Conservation (phyloP, 2,888 invertebrate genomes). For the Aleiodes alternator region DNA sequence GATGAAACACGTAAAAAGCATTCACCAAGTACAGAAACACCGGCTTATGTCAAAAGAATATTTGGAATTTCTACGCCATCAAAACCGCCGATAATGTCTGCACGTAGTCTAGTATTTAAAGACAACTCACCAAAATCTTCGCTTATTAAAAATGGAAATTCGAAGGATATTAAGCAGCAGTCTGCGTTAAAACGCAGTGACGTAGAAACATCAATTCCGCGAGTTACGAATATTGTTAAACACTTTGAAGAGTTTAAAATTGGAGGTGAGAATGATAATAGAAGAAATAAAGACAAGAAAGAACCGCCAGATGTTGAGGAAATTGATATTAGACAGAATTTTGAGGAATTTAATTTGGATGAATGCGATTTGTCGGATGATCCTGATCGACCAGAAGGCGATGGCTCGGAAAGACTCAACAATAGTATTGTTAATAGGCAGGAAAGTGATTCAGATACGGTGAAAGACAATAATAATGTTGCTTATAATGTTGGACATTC, state of each 20-base stretch:
- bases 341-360: slow-evolving; percentile 87
- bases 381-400: slow-evolving; percentile 69
- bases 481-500: slow-evolving; percentile 74
- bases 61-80: slow-evolving; percentile 57
- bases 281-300: slow-evolving; percentile 58
- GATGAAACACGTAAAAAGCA: slow-evolving; percentile 69
- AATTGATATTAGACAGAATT: slow-evolving; percentile 85
- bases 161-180: slow-evolving; percentile 12
- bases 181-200: not conserved
- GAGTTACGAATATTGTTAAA: slow-evolving; percentile 71
- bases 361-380: slow-evolving; percentile 80
- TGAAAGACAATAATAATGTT: slow-evolving; percentile 71
- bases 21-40: slow-evolving; percentile 41
- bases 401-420: slow-evolving; percentile 70
- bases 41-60: slow-evolving; percentile 43
- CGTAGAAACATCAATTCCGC: slow-evolving; percentile 48
- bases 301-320: slow-evolving; percentile 70
- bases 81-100: slow-evolving; percentile 49
- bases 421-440: slow-evolving; percentile 72
- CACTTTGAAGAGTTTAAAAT: slow-evolving; percentile 74
- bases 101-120: slow-evolving; percentile 65
- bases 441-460: slow-evolving; percentile 70
- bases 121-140: slow-evolving; percentile 56
- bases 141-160: slow-evolving; percentile 41
- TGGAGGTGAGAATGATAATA: slow-evolving; percentile 64